Conservation (phyloP, 1,140 invertebrate genomes). For the Bemisia tabaci region DNA sequence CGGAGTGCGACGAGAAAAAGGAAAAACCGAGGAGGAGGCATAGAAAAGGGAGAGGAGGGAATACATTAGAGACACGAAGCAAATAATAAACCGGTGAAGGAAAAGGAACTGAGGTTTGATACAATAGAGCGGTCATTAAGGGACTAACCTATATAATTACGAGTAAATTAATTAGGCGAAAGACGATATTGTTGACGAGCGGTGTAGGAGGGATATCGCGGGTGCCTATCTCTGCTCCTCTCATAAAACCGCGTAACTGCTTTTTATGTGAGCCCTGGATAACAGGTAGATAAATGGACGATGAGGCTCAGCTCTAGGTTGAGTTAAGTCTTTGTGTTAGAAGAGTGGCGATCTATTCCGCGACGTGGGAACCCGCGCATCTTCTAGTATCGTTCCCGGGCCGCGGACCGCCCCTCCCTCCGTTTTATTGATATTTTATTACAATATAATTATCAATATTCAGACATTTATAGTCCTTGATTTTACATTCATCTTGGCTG, state of each 20-base stretch:
- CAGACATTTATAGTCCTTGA: too few species aligned
- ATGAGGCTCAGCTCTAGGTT: too few species aligned
- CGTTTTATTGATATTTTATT: not conserved
- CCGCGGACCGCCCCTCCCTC: not conserved
- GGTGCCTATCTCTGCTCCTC: not conserved
- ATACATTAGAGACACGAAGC: not conserved
- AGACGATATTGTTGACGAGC: not conserved
- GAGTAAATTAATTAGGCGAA: not conserved
- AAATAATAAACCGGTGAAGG: not conserved
- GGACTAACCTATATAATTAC: not conserved
- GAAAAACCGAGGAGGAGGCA: not conserved
- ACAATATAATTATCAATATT: not conserved
- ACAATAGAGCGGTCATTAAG: not conserved
- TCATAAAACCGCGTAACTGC: too few species aligned
- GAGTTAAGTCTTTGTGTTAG: too few species aligned
- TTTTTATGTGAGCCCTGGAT: too few species aligned
- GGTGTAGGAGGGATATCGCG: not conserved
- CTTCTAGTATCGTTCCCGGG: not conserved
- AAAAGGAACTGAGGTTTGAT: not conserved
- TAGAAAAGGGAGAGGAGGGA: not conserved
- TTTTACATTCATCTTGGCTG: too few species aligned
- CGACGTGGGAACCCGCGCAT: not conserved
- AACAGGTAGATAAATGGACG: too few species aligned
- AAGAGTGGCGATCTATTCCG: too few species aligned
- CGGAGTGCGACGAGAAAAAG: not conserved